Evolutionary conservation across 2,113 vertebrate species (phyloP), one percentile per base, ranked within the genome.

Genomic region (Anguilla rostrata): DNA sequence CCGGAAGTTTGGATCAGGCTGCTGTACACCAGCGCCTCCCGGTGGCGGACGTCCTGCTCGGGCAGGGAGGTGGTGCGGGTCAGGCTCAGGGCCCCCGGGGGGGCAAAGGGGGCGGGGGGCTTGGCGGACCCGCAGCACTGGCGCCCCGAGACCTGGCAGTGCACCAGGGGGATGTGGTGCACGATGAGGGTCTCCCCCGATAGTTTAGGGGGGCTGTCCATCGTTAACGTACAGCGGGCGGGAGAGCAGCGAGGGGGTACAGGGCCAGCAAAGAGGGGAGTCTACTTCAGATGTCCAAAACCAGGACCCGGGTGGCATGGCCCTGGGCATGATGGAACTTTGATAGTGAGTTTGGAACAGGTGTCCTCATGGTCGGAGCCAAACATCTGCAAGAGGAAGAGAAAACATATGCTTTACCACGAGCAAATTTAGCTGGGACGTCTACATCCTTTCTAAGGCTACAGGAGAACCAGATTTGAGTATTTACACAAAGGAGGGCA

Each of bases 151-250:
- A 99, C 97, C 92, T 99, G 98, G 92, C 98, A 99, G 88, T 99
- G 98, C 86, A 99, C 97, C 93, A 99, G 94, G 16, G 98, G 98
- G 87, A 99, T 98, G 93, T 99, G 98, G 92, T 99, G 98, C 88
- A 99, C 98, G 15, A 99, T 98, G 91, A 99, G 94, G 0, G 98
- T 98, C 92, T 99, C 98, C 57, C 98, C 98, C 18, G 97, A 94
- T 90, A 99, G 95, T 92, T 98, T 98, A 16, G 96, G 96, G 75
- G 97, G 94, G 95, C 97, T 97, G 97, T 97, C 97, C 98, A 99
- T 99, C 85, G n/a, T 87, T 90, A 83, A 88, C 85, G 18, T 78
- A 40, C n/a, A 1, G 20, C 14, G 12, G 40, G 88, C 60, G 80
- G 71, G 41, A 66, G 7, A 49, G 82, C 79, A 43, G 39, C 20